Evolutionary conservation across 2,113 vertebrate genomes (phyloP).

Genomic region (Stegastes partitus): DNA sequence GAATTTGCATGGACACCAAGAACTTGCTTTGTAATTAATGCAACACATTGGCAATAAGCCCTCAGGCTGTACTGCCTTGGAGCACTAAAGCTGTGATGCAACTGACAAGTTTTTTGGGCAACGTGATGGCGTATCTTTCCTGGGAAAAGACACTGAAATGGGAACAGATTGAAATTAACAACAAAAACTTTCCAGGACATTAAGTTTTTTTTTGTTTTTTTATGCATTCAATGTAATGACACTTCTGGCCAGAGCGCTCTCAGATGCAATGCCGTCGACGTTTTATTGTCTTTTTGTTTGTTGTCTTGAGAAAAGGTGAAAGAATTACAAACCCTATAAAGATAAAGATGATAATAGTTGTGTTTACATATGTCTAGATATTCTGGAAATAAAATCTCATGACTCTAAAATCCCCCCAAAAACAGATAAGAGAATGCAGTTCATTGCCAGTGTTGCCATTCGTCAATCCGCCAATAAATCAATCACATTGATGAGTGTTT

Average conservation of each 20-base stretch:
- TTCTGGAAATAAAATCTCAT: too few relatives aligned
- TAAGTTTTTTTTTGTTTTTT: conserved; percentile 6
- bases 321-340: background rate
- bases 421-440: background rate
- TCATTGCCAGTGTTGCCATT: too few relatives aligned
- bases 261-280: background rate
- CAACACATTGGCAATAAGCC: conserved; percentile 68
- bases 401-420: background rate
- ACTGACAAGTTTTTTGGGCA: conserved; percentile 69
- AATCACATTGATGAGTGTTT: too few relatives aligned
- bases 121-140: conserved; percentile 54
- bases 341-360: too few relatives aligned
- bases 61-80: conserved; percentile 58
- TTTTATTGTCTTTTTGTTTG: conserved; percentile 14
- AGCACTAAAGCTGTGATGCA: conserved; percentile 75
- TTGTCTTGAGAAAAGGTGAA: background rate
- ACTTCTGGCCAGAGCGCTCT: conserved; percentile 9
- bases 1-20: conserved; percentile 63
- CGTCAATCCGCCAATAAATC: too few relatives aligned
- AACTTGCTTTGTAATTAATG: conserved; percentile 71
- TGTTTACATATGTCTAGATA: too few relatives aligned
- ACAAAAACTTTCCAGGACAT: conserved; percentile 27
- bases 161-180: conserved; percentile 44
- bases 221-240: conserved; percentile 4
- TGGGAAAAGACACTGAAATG: conserved; percentile 45